Evolutionary conservation across 2,113 vertebrate genomes (phyloP), one percentile per base, ranked within the genome.

Genomic region (Leucosticte australis): DNA sequence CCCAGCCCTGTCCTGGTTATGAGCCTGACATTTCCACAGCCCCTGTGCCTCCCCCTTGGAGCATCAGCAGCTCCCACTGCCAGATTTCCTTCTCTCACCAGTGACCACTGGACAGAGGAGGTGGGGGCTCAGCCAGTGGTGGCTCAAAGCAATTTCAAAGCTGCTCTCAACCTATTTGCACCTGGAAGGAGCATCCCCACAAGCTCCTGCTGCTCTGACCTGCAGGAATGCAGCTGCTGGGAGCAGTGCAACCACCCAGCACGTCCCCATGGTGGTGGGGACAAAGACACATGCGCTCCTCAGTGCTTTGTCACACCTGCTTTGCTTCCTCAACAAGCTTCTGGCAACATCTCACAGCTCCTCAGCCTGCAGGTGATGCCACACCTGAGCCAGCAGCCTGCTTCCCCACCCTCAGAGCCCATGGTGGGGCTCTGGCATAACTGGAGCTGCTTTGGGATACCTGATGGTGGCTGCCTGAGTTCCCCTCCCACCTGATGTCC

Each of bases 21-120:
- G n/a, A 75, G 65, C 8, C 56, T 49, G 59, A 84, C 60, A 16
- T n/a, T 53, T 41, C 31, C 78, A 78, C 57, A 69, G 62, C 39
- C 37, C 2, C 0, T 0, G 1, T 24, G 24, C 30, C 35, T 23
- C 30, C 9, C 17, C 55, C 30, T 63, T 0, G 0, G 52, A 33
- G 57, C 4, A 1, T 23, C 6, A 0, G 70, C 83, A 88, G 83
- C 71, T 89, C 71, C 57, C 67, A 71, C 39, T 77, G 33, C 53
- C 80, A 76, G 53, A 28, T 2, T 33, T 13, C 52, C 35, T 62
- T 50, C 78, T 67, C 37, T 44, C 77, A 73, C 59, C 31, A 60
- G 18, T 35, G 30, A 55, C 17, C 17, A 44, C 4, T 7, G 31
- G 49, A 57, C 64, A 67, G 13, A 77, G 21, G 46, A 65, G 31